phyloP scores from a whole-genome alignment of 2,113 vertebrate genomes.

The Leuciscus idus region DNA sequence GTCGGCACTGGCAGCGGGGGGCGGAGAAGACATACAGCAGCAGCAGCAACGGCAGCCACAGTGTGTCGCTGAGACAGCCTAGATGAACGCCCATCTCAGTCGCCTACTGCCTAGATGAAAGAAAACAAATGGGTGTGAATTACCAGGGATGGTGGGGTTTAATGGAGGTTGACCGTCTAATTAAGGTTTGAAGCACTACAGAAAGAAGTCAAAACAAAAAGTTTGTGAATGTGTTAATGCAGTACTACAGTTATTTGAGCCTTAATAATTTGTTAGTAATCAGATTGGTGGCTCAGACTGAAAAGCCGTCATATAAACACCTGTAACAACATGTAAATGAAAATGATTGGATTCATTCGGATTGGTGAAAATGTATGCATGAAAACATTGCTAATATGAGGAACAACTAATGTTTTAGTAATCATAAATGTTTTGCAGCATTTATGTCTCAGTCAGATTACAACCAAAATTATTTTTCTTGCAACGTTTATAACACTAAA shows the following conservation, averaged over 20 bases:
- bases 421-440: neutral
- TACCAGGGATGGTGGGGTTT: neutral
- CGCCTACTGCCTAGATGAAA: conserved; percentile 77
- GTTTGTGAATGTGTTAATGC: no score
- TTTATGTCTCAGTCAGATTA: neutral
- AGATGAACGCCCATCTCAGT: conserved; percentile 90
- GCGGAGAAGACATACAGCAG: conserved; percentile 74
- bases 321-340: no score
- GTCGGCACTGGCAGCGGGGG: conserved; percentile 71
- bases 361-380: neutral
- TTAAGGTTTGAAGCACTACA: neutral
- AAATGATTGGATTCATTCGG: neutral
- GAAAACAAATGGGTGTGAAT: neutral
- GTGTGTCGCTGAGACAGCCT: conserved; percentile 81
- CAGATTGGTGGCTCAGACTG: no score
- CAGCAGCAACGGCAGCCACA: conserved; percentile 76
- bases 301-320: no score
- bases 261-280: no score
- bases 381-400: neutral
- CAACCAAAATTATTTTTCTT: neutral
- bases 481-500: neutral
- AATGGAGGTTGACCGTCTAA: neutral
- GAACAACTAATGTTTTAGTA: neutral
- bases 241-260: no score
- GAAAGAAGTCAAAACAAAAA: no score